These are phyloP conservation scores for Diarsia mendica DNA, from an alignment of 2,888 invertebrate species.

Conservation along the genomic window DNA sequence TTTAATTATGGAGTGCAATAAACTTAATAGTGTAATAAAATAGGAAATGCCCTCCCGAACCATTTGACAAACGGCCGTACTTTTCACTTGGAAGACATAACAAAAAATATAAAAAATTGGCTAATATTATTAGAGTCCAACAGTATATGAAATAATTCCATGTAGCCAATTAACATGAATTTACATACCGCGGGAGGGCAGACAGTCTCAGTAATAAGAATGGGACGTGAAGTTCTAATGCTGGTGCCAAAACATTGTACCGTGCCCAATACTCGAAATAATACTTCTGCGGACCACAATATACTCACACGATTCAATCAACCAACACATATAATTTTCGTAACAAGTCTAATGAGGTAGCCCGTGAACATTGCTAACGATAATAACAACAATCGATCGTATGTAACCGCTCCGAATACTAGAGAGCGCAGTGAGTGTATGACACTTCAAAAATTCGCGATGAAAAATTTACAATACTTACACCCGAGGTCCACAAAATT, in stretches of 20 bases:
- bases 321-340: slow-evolving; percentile 64
- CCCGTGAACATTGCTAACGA: slow-evolving; percentile 66
- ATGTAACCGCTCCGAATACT: slow-evolving; percentile 62
- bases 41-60: slow-evolving; percentile 87
- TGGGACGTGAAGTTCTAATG: slow-evolving; percentile 70
- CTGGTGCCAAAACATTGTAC: slow-evolving; percentile 74
- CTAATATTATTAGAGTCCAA: slow-evolving; percentile 65
- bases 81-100: slow-evolving; percentile 80
- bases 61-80: slow-evolving; percentile 78
- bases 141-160: slow-evolving; percentile 64
- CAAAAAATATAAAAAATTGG: slow-evolving; percentile 71
- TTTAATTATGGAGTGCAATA: slow-evolving; percentile 85
- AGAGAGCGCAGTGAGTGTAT: slow-evolving; percentile 63
- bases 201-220: slow-evolving; percentile 77
- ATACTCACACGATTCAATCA: slow-evolving; percentile 65
- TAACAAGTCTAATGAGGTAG: slow-evolving; percentile 72
- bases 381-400: slow-evolving; percentile 66
- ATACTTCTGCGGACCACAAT: slow-evolving; percentile 67
- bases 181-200: slow-evolving; percentile 75
- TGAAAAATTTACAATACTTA: slow-evolving; percentile 64
- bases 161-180: slow-evolving; percentile 63
- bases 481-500: slow-evolving; percentile 58
- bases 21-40: slow-evolving; percentile 86
- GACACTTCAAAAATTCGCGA: slow-evolving; percentile 57
- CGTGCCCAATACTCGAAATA: slow-evolving; percentile 60